Evolutionary conservation across 2,797 vertebrate species (phyloP).

Genomic region (Crossoptilon crossoptilon): DNA sequence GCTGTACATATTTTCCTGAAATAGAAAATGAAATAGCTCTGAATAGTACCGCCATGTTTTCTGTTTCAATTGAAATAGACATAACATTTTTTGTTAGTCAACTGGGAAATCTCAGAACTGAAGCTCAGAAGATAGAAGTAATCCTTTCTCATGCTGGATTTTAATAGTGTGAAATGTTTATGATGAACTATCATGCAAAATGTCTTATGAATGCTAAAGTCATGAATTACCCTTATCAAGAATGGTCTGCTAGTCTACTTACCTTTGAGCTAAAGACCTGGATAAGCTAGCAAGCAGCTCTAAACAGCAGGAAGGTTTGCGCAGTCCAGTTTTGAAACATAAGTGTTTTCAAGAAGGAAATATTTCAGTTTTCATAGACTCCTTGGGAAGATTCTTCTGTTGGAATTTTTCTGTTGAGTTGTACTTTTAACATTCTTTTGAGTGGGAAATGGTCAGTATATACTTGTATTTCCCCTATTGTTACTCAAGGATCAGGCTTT

Average conservation of each 20-base stretch:
- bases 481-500: neutral
- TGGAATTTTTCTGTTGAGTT: neutral
- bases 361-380: neutral
- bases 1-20: neutral
- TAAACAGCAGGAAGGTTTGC: neutral
- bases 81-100: neutral
- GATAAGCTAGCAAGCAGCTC: neutral
- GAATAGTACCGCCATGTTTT: neutral
- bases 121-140: neutral
- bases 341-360: neutral
- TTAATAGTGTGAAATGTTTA: neutral
- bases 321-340: neutral
- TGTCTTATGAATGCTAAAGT: neutral
- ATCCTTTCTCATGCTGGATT: neutral
- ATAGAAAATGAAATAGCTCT: neutral
- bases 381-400: neutral
- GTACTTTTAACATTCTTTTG: neutral
- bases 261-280: neutral
- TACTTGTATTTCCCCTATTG: neutral
- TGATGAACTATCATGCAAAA: neutral
- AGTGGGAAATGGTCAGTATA: neutral
- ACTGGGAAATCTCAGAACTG: neutral
- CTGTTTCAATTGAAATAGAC: neutral
- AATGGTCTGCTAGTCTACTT: neutral
- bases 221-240: fast-evolving